Conservation (phyloP, 2,888 invertebrate species). For the Eupithecia inturbata region DNA sequence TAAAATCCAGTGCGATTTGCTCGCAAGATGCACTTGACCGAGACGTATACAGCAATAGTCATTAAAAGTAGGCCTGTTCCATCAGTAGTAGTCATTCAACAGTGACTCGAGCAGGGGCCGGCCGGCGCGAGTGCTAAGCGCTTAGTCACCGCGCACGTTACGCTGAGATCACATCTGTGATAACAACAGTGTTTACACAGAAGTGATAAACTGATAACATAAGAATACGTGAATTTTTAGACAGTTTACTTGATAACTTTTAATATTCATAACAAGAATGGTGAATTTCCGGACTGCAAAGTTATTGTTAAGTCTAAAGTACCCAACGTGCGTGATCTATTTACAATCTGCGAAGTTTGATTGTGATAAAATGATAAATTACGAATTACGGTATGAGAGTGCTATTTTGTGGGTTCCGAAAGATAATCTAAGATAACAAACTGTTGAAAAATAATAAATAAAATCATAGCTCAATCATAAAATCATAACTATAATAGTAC, state of each 20-base stretch:
- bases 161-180: slow-evolving; percentile 61
- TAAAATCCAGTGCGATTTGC: neutral
- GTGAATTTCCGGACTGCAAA: neutral
- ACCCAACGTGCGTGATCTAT: neutral
- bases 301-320: neutral
- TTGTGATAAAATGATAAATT: neutral
- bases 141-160: slow-evolving; percentile 69
- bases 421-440: slow-evolving; percentile 36
- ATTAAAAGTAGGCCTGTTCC: slow-evolving; percentile 22
- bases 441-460: neutral
- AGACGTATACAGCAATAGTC: slow-evolving; percentile 13
- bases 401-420: slow-evolving; percentile 25
- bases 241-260: neutral
- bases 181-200: slow-evolving; percentile 44
- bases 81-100: slow-evolving; percentile 24
- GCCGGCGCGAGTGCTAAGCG: slow-evolving; percentile 54
- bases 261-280: neutral
- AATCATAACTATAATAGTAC: too few species aligned
- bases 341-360: neutral
- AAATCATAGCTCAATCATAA: too few species aligned
- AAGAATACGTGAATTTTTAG: slow-evolving; percentile 44
- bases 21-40: slow-evolving; percentile 29
- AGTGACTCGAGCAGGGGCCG: slow-evolving; percentile 38
- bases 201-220: slow-evolving; percentile 43
- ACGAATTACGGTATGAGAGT: neutral